Conservation (phyloP, 1,140 invertebrate species). For the Oscheius sp. region DNA sequence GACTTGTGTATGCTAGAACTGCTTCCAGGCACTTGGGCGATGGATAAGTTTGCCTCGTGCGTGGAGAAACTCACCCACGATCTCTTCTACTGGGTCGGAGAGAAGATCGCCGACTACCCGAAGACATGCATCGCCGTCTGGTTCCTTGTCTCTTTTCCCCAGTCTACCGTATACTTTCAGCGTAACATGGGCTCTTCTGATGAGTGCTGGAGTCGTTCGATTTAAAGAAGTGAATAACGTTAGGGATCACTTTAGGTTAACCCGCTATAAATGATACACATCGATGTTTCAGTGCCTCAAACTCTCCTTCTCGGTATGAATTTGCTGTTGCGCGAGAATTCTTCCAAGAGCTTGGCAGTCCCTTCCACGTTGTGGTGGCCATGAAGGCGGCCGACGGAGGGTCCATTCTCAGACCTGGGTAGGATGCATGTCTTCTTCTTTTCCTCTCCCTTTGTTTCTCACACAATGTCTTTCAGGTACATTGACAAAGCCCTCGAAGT, state of each 20-base stretch:
- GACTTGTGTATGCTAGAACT: too few relatives aligned
- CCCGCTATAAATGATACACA: background rate
- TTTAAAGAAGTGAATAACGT: slow-evolving; percentile 61
- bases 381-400: slow-evolving; percentile 52
- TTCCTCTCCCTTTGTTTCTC: background rate
- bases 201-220: slow-evolving; percentile 50
- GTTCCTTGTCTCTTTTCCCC: slow-evolving; percentile 30
- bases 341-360: slow-evolving; percentile 55
- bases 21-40: background rate
- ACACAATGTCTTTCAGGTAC: slow-evolving; percentile 42
- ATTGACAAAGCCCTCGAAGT: slow-evolving; percentile 57
- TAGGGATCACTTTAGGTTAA: slow-evolving; percentile 51
- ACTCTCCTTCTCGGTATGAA: slow-evolving; percentile 57
- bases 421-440: background rate
- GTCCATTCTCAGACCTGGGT: slow-evolving; percentile 49
- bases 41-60: background rate
- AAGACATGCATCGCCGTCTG: slow-evolving; percentile 5
- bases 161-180: slow-evolving; percentile 15
- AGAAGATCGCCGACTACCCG: slow-evolving; percentile 37
- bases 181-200: slow-evolving; percentile 36
- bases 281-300: slow-evolving; percentile 46
- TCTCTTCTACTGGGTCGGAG: slow-evolving; percentile 37
- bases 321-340: slow-evolving; percentile 55
- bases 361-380: slow-evolving; percentile 58
- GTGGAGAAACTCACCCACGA: slow-evolving; percentile 33